These are phyloP conservation scores for Lagenorhynchus albirostris DNA, from an alignment of 2,113 vertebrate species.

Conservation along the genomic window DNA sequence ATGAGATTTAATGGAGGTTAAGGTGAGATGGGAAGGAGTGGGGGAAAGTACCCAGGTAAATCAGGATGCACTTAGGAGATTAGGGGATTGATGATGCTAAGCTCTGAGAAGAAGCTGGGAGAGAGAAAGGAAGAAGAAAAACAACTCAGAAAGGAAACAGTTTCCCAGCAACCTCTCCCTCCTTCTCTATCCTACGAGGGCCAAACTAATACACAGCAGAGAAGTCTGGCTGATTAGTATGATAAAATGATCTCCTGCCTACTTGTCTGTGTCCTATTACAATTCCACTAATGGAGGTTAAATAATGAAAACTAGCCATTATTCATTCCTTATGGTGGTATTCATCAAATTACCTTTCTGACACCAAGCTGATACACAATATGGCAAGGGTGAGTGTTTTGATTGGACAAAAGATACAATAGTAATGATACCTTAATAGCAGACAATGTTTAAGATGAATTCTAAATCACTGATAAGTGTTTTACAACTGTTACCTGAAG, in stretches of 20 bases:
- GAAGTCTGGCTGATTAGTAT: neutral
- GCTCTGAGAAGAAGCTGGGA: neutral
- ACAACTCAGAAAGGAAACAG: neutral
- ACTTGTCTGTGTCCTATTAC: neutral
- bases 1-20: neutral
- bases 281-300: slow-evolving; percentile 7
- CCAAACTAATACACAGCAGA: neutral
- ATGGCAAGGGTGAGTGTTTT: neutral
- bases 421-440: neutral
- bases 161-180: neutral
- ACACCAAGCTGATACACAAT: neutral
- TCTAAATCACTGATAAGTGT: neutral
- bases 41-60: neutral
- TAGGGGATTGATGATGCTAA: neutral
- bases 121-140: neutral
- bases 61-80: neutral
- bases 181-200: neutral
- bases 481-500: slow-evolving; percentile 26
- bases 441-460: neutral
- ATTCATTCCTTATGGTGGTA: neutral
- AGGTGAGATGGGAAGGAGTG: neutral
- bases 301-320: slow-evolving; percentile 19
- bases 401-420: neutral
- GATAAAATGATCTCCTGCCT: neutral
- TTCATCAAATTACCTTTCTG: slow-evolving; percentile 6